Evolutionary conservation across 2,113 vertebrate species (phyloP), one percentile per base, ranked within the genome.

Genomic region (Misgurnus mizolepis): DNA sequence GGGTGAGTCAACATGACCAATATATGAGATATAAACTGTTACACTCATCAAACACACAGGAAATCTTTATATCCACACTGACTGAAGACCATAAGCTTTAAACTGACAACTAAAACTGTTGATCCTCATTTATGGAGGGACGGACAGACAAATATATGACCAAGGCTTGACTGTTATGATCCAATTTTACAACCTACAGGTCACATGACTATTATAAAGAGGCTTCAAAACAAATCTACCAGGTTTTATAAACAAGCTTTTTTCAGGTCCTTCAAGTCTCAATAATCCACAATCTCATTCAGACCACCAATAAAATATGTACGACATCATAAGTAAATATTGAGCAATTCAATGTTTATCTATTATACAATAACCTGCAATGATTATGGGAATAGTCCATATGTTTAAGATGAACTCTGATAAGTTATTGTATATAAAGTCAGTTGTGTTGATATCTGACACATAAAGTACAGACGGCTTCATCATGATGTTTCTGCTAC

Each of bases 351-450:
- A 8, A 45, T 55, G 65, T 56, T 7, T 70, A 50, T 15, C 22
- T 4, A 3, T 22, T 22, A 39, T 34, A 22, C 6, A n/a, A 49
- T 8, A 50, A 2, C 6, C 4, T n/a, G 34, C 15, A 77, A 78
- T 72, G 58, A 17, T 5, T 15, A 5, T 85, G 87, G 41, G 87
- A 88, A 85, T 43, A 17, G 10, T 71, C 39, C 84, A 85, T 22
- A 17, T 89, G 88, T 85, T 50, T 8, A 1, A 3, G 71, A 83
- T 79, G 43, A 78, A 5, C 34, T n/a, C 11, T 83, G 86, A 91
- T 87, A 84, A 73, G 68, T 76, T 1, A 18, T 58, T 22, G 84
- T 89, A 88, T 91, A 92, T 87, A 92, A 89, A 45, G 47, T 39
- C 17, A 40, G 68, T 39, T 6, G 6, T 11, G 17, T 18, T 7